Base-by-base conservation (phyloP, 2,113 vertebrate species). In the Burhinus oedicnemus region DNA sequence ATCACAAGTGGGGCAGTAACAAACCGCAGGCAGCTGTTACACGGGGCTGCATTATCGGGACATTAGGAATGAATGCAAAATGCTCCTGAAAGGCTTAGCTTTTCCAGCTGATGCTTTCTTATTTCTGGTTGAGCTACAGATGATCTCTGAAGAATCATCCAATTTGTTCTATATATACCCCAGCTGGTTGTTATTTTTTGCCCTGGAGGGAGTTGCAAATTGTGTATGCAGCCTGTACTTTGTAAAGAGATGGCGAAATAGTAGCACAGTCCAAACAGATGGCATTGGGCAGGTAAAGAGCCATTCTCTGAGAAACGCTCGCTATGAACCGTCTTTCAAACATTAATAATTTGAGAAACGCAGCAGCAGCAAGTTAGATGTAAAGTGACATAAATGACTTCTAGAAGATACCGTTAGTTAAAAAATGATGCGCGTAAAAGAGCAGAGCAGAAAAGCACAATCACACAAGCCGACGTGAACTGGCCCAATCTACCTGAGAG, bases 361-460 rank as follows among this genome's bases (percentile, higher is more conserved):
- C 49, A 93, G 82, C 75, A 71, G 87, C 75, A 88, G 68, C 40
- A 95, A 95, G 40, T 86, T 51, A 90, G 68, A 96, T 95, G 38
- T 58, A 60, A 97, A 95, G 79, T 86, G 87, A 95, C 94, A 90
- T n/a, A 84, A 94, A 95, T 81, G 64, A 94, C 79, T 96, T 94
- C 75, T 60, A 17, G 38, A 95, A 96, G 68, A 84, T 83, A 93
- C 62, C 71, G n/a, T 88, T 75, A 91, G 42, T 91, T 94, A 86
- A 93, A 91, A 95, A 95, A 91, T 60, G 15, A 96, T 55, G 72
- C 9, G 45, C 66, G 15, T 45, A 27, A 72, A 90, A 60, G 89
- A 69, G 58, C 57, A 82, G 52, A 94, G 36, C 40, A 83, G 77
- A 77, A 85, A 91, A 91, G 51, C 38, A 17, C n/a, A 45, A 1